phyloP scores from a whole-genome alignment of 2,888 invertebrate genomes.

The Acanthosoma haemorrhoidale region DNA sequence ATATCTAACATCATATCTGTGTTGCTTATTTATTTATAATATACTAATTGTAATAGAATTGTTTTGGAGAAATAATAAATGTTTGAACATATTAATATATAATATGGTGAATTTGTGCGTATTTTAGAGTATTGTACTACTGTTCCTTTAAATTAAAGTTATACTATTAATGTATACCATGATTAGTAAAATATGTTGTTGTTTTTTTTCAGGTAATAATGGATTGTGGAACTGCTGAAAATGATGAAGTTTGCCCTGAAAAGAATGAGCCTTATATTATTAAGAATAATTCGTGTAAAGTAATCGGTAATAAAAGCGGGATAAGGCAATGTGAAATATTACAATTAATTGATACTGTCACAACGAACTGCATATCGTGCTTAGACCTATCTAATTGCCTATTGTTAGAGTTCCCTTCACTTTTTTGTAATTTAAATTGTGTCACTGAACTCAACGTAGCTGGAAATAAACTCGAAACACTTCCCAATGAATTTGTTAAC shows the following conservation, averaged over 20 bases:
- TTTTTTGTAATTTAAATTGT: neutral
- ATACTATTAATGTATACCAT: no score
- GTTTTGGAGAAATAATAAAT: no score
- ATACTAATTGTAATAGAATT: no score
- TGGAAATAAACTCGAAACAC: neutral
- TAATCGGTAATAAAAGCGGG: neutral
- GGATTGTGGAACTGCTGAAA: neutral
- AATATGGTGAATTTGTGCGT: no score
- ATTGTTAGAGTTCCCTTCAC: neutral
- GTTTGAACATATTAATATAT: no score
- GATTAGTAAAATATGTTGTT: no score
- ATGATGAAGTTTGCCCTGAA: neutral
- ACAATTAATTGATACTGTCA: neutral
- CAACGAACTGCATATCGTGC: neutral
- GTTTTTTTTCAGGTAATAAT: conserved; percentile 15
- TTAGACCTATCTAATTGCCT: neutral
- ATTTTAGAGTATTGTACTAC: no score
- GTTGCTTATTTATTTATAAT: no score
- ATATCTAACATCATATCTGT: no score
- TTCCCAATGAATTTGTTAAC: neutral
- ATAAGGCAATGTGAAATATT: neutral
- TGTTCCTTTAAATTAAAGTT: no score
- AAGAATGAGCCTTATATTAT: neutral
- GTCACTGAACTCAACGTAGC: conserved; percentile 7
- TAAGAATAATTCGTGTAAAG: neutral